These are phyloP conservation scores for Protomyctophum bolini DNA, from an alignment of 2,113 vertebrate species.

Conservation along the genomic window DNA sequence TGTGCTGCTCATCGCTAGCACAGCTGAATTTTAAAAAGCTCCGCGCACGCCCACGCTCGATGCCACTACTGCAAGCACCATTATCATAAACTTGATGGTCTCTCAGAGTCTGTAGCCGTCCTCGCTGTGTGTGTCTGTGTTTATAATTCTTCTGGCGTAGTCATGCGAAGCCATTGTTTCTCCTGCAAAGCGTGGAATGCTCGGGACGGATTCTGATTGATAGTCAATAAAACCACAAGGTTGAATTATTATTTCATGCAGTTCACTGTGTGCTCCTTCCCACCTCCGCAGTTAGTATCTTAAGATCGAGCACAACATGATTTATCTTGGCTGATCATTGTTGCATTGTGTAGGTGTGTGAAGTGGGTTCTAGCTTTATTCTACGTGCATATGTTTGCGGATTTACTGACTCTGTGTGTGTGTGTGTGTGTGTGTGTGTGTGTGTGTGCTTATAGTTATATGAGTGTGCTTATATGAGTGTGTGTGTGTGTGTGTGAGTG, in stretches of 20 bases:
- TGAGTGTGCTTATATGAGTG: not conserved
- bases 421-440: not conserved
- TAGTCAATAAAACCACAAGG: not conserved
- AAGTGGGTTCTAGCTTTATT: constrained; percentile 16
- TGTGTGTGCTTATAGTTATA: no score
- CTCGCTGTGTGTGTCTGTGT: constrained; percentile 38
- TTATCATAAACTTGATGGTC: constrained; percentile 71
- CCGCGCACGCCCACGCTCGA: constrained; percentile 70
- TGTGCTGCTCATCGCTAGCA: constrained; percentile 69
- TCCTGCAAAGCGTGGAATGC: constrained; percentile 28
- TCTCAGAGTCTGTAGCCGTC: constrained; percentile 36
- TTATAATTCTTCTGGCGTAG: constrained; percentile 45
- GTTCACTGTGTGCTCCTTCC: constrained; percentile 22
- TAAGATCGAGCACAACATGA: not conserved
- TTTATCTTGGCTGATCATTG: not conserved
- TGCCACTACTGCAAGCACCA: constrained; percentile 75
- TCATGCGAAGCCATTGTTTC: constrained; percentile 46
- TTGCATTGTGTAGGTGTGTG: constrained; percentile 9
- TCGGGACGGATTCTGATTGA: not conserved
- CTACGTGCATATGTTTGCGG: not conserved
- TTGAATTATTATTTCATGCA: not conserved
- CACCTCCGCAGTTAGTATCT: not conserved
- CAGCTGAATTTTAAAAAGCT: constrained; percentile 85
- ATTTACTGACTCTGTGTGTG: not conserved
- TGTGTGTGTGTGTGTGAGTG: not conserved